Percentiles rank a stretch among this genome's conserved stretches.
Conservation (phyloP, 2,797 vertebrate genomes). For the Coregonus suidteri region DNA sequence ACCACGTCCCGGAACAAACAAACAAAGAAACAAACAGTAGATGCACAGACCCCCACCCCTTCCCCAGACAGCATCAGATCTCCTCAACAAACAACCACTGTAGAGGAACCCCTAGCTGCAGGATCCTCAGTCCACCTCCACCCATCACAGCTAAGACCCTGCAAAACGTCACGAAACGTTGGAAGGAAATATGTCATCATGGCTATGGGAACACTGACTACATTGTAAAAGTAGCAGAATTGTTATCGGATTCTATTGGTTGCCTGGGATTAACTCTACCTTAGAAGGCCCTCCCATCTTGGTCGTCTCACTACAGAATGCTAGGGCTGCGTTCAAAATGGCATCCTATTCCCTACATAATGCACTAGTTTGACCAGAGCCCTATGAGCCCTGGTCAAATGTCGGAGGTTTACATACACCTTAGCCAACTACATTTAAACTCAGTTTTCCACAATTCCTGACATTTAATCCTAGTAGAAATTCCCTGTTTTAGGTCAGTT, state of each 20-base stretch:
- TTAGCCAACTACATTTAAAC: too few species aligned
- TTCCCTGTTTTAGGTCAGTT: too few species aligned
- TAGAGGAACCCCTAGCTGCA: neutral
- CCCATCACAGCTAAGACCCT: slow-evolving; percentile 15
- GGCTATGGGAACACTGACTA: slow-evolving; percentile 52
- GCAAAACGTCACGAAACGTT: slow-evolving; percentile 2
- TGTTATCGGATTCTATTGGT: slow-evolving; percentile 40
- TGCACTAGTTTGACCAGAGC: too few species aligned
- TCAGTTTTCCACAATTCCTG: too few species aligned
- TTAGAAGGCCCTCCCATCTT: slow-evolving; percentile 56
- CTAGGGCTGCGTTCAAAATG: neutral
- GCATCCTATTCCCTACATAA: too few species aligned
- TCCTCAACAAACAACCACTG: slow-evolving; percentile 10
- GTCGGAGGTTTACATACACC: too few species aligned
- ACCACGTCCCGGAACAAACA: neutral
- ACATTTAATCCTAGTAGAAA: too few species aligned
- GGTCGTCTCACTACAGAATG: slow-evolving; percentile 59
- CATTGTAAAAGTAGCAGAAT: slow-evolving; percentile 46
- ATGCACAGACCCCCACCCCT: slow-evolving; percentile 25
- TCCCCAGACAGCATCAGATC: slow-evolving; percentile 36
- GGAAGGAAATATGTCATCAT: slow-evolving; percentile 16
- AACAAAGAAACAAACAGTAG: neutral
- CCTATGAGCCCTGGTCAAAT: too few species aligned
- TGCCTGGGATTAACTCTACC: slow-evolving; percentile 42
- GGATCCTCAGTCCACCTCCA: neutral